phyloP scores from a whole-genome alignment of 1,140 invertebrate species.

The Phthorimaea operculella region DNA sequence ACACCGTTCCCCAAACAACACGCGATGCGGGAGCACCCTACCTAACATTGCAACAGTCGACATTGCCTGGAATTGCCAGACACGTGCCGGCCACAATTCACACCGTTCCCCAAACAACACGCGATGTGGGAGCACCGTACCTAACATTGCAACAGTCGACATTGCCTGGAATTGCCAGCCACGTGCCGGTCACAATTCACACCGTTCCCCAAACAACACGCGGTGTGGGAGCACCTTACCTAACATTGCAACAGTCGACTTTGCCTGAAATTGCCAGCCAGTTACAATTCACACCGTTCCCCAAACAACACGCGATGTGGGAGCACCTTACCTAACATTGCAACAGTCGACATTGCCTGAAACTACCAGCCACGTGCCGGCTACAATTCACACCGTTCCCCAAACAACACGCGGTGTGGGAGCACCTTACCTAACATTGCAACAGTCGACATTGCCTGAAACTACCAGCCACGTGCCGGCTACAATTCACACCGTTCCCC shows the following conservation, averaged over 20 bases:
- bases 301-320: too few relatives aligned
- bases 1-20: constrained; percentile 1
- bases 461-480: not conserved
- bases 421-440: constrained; percentile 11
- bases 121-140: too few relatives aligned
- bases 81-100: not conserved
- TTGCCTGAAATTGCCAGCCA: constrained; percentile 7
- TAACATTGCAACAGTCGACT: constrained; percentile 22
- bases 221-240: not conserved
- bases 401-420: constrained; percentile 1
- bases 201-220: constrained; percentile 2
- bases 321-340: constrained; percentile 9
- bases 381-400: too few relatives aligned
- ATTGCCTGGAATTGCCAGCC: constrained; percentile 9
- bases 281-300: constrained; percentile 16
- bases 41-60: constrained; percentile 20
- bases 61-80: constrained; percentile 9
- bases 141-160: constrained; percentile 21
- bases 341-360: constrained; percentile 21
- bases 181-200: not conserved
- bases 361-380: not conserved
- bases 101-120: constrained; percentile 1
- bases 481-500: too few relatives aligned
- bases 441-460: constrained; percentile 20
- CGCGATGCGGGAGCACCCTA: too few relatives aligned